Evolutionary conservation across 2,888 invertebrate species (phyloP), one percentile per base, ranked within the genome.

Genomic region (Drosophila fungiperda): DNA sequence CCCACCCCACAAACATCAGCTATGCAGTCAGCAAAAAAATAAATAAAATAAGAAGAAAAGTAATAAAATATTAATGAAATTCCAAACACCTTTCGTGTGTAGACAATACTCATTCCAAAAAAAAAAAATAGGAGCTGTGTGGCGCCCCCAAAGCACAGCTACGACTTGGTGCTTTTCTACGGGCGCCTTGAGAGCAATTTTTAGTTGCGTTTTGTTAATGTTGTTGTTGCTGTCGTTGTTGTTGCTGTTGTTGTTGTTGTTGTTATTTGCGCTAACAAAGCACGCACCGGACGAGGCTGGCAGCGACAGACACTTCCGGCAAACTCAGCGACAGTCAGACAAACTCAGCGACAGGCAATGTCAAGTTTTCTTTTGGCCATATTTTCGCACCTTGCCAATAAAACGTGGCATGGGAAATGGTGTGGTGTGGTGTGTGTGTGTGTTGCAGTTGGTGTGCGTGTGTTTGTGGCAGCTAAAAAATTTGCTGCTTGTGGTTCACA

Each of bases 61-160:
- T 76, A 82, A 89, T 91, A 87, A 91, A 91, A 91, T 91, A 91
- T 91, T 91, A 91, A 91, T 91, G 91, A 91, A 91, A 91, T 91
- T 91, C 91, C 91, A 83, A 83, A 89, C 90, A 90, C 89, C 87
- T 80, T 68, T 74, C 69, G 78, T 70, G 76, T 75, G 74, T 74
- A 65, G 54, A 70, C 36, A 15, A 23, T n/a, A 26, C 23, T 9
- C 20, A 48, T 3, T n/a, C 6, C 68, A 57, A 64, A 45, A 26
- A 26, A 26, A 29, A 29, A 29, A 29, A 35, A 36, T 48, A 57
- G 69, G 59, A 42, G 54, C 2, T 38, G 53, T 8, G 45, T 23
- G 23, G 45, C 45, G 45, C 45, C 45, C 33, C 12, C 12, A 33
- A 45, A 63, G 66, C 48, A 45, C 35, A 26, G 23, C 45, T 15